A percentile compares a stretch with the other conserved stretches of the same genome.
These are phyloP conservation scores for Selenia dentaria DNA, from an alignment of 2,888 invertebrate genomes.

Conservation along the genomic window DNA sequence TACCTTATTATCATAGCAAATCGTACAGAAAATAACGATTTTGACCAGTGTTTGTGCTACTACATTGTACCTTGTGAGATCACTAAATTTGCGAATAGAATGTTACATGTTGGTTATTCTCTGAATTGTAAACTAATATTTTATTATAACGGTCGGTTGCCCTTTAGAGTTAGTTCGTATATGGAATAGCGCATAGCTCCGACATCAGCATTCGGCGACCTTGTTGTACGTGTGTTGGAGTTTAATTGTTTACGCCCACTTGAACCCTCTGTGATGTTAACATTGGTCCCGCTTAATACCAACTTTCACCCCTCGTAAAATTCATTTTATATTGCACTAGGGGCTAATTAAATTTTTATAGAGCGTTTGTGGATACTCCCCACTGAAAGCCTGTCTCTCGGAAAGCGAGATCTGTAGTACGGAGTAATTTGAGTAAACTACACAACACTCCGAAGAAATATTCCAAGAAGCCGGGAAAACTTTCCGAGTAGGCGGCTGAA, in stretches of 20 bases:
- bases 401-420: slow-evolving; percentile 13
- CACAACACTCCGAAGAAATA: slow-evolving; percentile 26
- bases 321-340: slow-evolving; percentile 56
- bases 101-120: too few species aligned
- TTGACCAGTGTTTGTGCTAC: too few species aligned
- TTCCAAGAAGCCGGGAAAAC: slow-evolving; percentile 20
- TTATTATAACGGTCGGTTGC: too few species aligned
- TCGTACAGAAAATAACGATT: not conserved
- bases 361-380: slow-evolving; percentile 55
- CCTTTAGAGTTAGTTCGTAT: too few species aligned
- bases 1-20: slow-evolving; percentile 1
- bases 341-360: slow-evolving; percentile 63
- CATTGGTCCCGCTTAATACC: slow-evolving; percentile 43
- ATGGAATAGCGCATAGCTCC: slow-evolving; percentile 17
- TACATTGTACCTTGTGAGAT: too few species aligned
- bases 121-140: too few species aligned
- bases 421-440: slow-evolving; percentile 11
- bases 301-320: slow-evolving; percentile 55
- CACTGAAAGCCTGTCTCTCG: slow-evolving; percentile 33
- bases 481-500: slow-evolving; percentile 22
- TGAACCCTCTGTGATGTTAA: slow-evolving; percentile 58
- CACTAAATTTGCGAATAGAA: too few species aligned
- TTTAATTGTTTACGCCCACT: slow-evolving; percentile 55
- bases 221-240: slow-evolving; percentile 43
- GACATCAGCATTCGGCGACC: slow-evolving; percentile 17